Evolutionary conservation across 2,797 vertebrate species (phyloP).

Genomic region (Echiichthys vipera): DNA sequence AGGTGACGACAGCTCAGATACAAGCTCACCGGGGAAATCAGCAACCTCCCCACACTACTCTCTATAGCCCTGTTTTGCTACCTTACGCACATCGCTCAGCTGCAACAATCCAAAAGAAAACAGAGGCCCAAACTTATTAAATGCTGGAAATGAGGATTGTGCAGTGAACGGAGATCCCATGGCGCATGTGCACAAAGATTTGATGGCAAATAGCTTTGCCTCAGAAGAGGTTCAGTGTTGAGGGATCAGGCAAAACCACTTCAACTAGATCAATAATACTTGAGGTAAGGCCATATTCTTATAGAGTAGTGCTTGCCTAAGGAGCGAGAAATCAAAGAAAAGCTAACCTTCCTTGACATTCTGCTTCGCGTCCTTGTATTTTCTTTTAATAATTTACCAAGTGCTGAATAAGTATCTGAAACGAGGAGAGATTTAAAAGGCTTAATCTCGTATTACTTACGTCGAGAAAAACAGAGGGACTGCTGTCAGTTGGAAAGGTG

Average conservation of each 20-base stretch:
- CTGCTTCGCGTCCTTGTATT: slow-evolving; percentile 47
- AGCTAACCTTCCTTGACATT: slow-evolving; percentile 69
- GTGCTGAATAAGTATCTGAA: slow-evolving; percentile 49
- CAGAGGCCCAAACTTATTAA: slow-evolving; percentile 76
- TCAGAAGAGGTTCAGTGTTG: slow-evolving; percentile 57
- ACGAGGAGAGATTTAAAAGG: slow-evolving; percentile 56
- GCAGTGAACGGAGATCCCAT: slow-evolving; percentile 75
- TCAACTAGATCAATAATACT: slow-evolving; percentile 76
- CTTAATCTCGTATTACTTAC: slow-evolving; percentile 43
- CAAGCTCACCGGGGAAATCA: slow-evolving; percentile 80
- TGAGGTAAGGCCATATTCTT: slow-evolving; percentile 68
- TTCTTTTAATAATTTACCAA: slow-evolving; percentile 72
- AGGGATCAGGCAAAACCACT: slow-evolving; percentile 73
- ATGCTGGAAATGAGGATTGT: slow-evolving; percentile 76
- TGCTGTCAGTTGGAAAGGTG: slow-evolving; percentile 25
- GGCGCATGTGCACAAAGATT: slow-evolving; percentile 77
- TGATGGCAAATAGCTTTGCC: slow-evolving; percentile 74
- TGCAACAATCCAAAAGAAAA: slow-evolving; percentile 62
- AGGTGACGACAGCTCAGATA: slow-evolving; percentile 73
- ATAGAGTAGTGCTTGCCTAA: slow-evolving; percentile 58
- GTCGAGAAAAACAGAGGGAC: slow-evolving; percentile 18
- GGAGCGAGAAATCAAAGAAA: slow-evolving; percentile 72
- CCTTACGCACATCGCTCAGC: slow-evolving; percentile 49
- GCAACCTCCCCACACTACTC: slow-evolving; percentile 56
- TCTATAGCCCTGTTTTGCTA: slow-evolving; percentile 67